Conservation (phyloP, 2,888 invertebrate species). For the Lacanobia wlatinum region DNA sequence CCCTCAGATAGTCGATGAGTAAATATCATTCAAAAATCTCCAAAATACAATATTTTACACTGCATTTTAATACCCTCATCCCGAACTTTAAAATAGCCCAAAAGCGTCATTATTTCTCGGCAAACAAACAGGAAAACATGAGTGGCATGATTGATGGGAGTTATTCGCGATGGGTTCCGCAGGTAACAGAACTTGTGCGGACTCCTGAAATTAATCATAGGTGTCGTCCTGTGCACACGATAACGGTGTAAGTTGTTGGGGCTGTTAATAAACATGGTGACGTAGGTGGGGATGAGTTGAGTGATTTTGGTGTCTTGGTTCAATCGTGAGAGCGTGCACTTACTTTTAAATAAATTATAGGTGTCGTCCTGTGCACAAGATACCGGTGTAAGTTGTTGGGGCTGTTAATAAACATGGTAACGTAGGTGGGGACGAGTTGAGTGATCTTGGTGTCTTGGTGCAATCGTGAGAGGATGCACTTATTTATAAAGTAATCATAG, state of each 20-base stretch:
- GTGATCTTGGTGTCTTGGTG: not conserved
- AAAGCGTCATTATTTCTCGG: constrained; percentile 42
- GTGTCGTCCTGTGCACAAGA: constrained; percentile 49
- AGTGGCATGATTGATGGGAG: constrained; percentile 52
- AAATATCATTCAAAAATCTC: not conserved
- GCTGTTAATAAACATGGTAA: constrained; percentile 13
- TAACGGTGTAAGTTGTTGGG: constrained; percentile 11
- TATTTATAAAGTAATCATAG: too few species aligned
- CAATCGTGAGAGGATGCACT: not conserved
- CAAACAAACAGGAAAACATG: constrained; percentile 55
- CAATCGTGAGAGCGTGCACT: not conserved
- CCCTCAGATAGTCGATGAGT: too few species aligned
- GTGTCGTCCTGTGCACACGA: constrained; percentile 50
- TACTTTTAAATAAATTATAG: constrained; percentile 47
- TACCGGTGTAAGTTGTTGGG: constrained; percentile 11
- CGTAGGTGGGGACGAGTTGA: not conserved
- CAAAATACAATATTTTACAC: not conserved
- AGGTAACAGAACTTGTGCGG: constrained; percentile 44
- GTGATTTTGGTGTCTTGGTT: not conserved
- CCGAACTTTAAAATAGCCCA: constrained; percentile 33
- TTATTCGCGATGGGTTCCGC: constrained; percentile 42
- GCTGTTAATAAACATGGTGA: constrained; percentile 16
- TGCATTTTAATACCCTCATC: constrained; percentile 7
- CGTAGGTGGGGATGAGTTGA: not conserved
- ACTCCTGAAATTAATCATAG: constrained; percentile 53